Evolutionary conservation across 2,113 vertebrate genomes (phyloP).

Genomic region (Pseudonaja textilis): DNA sequence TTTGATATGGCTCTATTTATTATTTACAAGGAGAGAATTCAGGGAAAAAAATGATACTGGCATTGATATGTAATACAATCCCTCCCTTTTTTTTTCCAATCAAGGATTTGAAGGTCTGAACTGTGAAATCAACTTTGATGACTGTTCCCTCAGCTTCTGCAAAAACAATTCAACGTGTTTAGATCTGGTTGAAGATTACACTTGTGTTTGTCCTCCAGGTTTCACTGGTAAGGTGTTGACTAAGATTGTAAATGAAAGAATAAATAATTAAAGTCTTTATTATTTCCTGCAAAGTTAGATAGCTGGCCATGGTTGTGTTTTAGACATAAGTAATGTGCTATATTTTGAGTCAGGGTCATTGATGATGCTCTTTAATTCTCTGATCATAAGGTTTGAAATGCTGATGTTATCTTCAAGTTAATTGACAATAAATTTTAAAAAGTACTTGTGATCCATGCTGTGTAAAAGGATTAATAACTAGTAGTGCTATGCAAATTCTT

Average conservation of each 20-base stretch:
- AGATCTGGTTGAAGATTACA: slow-evolving; percentile 71
- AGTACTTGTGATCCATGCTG: too few relatives aligned
- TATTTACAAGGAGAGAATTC: slow-evolving; percentile 20
- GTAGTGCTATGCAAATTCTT: neutral
- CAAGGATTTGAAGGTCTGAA: slow-evolving; percentile 70
- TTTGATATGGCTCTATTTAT: slow-evolving; percentile 29
- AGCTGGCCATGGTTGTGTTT: neutral
- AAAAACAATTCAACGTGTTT: slow-evolving; percentile 75
- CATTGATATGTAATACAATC: slow-evolving; percentile 30
- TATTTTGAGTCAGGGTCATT: neutral
- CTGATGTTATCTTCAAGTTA: neutral
- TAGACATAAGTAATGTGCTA: neutral
- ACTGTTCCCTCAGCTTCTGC: slow-evolving; percentile 71
- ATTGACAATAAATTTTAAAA: neutral
- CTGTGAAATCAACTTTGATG: slow-evolving; percentile 78
- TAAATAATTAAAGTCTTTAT: slow-evolving; percentile 19
- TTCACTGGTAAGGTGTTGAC: slow-evolving; percentile 68
- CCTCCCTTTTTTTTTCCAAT: neutral
- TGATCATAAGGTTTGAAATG: slow-evolving; percentile 20
- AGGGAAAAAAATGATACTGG: slow-evolving; percentile 16
- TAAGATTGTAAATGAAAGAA: slow-evolving; percentile 8
- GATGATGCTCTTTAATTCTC: slow-evolving; percentile 31
- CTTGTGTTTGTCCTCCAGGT: slow-evolving; percentile 71
- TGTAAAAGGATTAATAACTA: neutral
- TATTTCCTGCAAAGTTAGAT: slow-evolving; percentile 27